Conservation (phyloP, 2,797 vertebrate species). For the Myotis daubentonii region DNA sequence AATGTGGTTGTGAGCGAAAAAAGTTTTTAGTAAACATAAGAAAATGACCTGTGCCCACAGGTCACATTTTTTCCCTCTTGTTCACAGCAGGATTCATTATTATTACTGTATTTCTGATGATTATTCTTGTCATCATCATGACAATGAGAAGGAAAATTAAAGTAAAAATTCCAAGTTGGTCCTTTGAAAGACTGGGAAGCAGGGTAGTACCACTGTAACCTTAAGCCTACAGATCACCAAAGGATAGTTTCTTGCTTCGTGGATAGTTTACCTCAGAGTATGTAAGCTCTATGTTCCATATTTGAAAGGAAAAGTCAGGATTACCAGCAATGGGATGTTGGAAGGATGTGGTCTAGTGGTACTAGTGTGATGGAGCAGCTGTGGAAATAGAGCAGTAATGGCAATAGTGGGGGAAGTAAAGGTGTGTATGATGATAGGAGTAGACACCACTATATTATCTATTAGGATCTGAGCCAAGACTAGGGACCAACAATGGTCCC, state of each 20-base stretch:
- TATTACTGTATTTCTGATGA: slow-evolving; percentile 22
- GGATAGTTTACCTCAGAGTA: neutral
- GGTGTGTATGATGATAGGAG: neutral
- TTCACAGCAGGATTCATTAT: neutral
- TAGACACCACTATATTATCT: neutral
- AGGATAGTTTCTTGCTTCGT: neutral
- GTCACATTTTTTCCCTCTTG: neutral
- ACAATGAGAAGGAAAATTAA: neutral
- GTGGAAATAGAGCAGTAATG: neutral
- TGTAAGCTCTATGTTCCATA: too few relatives aligned
- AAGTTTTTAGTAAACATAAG: neutral
- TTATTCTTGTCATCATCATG: neutral
- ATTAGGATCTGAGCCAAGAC: neutral
- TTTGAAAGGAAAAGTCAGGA: neutral
- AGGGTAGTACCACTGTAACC: neutral
- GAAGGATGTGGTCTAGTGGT: neutral
- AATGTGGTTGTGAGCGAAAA: neutral
- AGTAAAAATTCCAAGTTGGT: neutral
- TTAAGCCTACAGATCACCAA: neutral
- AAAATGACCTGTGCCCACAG: neutral
- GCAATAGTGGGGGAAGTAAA: too few relatives aligned
- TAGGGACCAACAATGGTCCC: too few relatives aligned
- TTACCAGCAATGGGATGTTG: neutral
- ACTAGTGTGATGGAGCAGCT: neutral
- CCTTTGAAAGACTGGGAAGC: neutral